A percentile compares a stretch with the other conserved stretches of the same genome.
Evolutionary conservation across 2,113 vertebrate genomes (phyloP).

Genomic region (Ia io): DNA sequence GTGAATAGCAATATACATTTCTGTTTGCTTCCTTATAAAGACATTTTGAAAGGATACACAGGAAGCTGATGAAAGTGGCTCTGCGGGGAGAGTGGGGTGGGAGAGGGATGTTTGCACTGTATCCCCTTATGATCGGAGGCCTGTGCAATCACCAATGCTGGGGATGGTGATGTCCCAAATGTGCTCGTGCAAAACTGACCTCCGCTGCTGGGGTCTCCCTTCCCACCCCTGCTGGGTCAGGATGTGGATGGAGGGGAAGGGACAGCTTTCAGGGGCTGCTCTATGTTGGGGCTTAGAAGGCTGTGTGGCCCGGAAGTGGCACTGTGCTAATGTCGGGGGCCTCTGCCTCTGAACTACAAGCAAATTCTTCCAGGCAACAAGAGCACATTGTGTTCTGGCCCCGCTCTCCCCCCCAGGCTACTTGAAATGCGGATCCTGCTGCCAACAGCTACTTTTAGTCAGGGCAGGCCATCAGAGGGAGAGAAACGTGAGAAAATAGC

Average conservation of each 20-base stretch:
- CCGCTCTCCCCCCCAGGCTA: constrained; percentile 66
- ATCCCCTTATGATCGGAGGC: not conserved
- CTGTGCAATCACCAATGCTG: not conserved
- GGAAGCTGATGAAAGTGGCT: not conserved
- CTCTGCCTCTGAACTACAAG: not conserved
- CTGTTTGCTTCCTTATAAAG: not conserved
- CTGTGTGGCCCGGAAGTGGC: constrained; percentile 27
- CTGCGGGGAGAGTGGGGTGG: accelerated
- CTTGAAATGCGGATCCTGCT: constrained; percentile 79
- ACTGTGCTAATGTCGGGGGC: not conserved
- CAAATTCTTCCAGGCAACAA: constrained; percentile 72
- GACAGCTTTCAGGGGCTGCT: not conserved
- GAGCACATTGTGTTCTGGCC: constrained; percentile 76
- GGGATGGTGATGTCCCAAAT: too few species aligned
- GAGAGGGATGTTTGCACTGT: not conserved
- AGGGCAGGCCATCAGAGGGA: constrained; percentile 75
- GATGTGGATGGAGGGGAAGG: not conserved
- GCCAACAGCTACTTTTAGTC: constrained; percentile 81
- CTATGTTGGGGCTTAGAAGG: not conserved
- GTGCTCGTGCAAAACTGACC: not conserved
- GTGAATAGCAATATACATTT: not conserved
- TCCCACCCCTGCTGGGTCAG: not conserved
- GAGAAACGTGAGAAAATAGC: constrained; percentile 73
- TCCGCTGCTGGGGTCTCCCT: not conserved
- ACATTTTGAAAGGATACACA: not conserved